These are phyloP conservation scores for Cyclina sinensis DNA, from an alignment of 1,140 invertebrate genomes.

Conservation along the genomic window DNA sequence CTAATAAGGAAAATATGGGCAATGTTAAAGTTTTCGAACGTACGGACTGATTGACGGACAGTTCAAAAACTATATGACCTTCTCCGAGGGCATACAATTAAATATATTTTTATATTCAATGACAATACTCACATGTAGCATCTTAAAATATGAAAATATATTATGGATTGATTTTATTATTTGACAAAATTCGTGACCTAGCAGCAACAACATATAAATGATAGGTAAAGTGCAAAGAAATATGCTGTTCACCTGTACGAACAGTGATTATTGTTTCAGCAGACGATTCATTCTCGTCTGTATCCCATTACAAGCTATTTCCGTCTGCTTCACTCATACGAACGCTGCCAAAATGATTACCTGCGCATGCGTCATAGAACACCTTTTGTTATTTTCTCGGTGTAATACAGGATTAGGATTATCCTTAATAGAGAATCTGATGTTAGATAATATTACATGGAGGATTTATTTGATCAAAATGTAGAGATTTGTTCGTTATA, in stretches of 20 bases:
- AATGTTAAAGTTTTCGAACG: no score
- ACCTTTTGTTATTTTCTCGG: slow-evolving; percentile 42
- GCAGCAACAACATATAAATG: no score
- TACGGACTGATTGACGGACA: no score
- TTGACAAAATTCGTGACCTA: no score
- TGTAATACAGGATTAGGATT: slow-evolving; percentile 19
- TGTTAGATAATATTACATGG: background rate
- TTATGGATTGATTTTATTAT: no score
- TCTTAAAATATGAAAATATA: no score
- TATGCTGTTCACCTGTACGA: slow-evolving; percentile 27
- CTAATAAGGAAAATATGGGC: no score
- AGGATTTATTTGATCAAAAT: background rate
- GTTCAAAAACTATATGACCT: no score
- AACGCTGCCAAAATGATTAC: slow-evolving; percentile 14
- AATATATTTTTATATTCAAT: no score
- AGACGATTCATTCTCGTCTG: slow-evolving; percentile 12
- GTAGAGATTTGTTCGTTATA: background rate
- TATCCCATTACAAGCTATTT: slow-evolving; percentile 47
- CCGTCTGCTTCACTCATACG: slow-evolving; percentile 25
- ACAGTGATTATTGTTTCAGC: slow-evolving; percentile 24
- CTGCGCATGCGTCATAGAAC: slow-evolving; percentile 39
- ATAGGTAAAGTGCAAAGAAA: no score
- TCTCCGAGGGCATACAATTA: no score
- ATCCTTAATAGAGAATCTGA: background rate
- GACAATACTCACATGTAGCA: no score